Evolutionary conservation across 1,140 invertebrate species (phyloP).

Genomic region (Drosophila watanabei): DNA sequence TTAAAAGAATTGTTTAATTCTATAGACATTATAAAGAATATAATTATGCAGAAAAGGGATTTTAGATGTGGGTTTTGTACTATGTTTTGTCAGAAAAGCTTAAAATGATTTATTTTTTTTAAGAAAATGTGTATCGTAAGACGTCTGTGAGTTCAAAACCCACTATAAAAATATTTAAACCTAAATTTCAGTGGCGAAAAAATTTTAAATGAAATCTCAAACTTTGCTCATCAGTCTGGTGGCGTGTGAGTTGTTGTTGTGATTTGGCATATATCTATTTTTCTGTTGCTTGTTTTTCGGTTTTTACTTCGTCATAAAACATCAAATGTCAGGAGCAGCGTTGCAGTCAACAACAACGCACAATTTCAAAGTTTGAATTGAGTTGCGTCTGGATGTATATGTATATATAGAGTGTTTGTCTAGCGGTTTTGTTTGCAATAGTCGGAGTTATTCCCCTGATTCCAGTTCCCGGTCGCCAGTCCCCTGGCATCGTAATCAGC

Average conservation of each 20-base stretch:
- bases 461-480: slow-evolving; percentile 5
- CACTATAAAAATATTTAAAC: not conserved
- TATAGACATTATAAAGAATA: no score
- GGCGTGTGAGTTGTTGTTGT: slow-evolving; percentile 41
- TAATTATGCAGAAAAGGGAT: no score
- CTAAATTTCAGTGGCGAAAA: slow-evolving; percentile 13
- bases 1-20: no score
- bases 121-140: not conserved
- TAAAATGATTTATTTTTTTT: not conserved
- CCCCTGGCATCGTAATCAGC: slow-evolving; percentile 22
- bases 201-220: slow-evolving; percentile 72
- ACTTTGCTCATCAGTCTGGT: slow-evolving; percentile 64
- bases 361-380: slow-evolving; percentile 80
- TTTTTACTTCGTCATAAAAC: slow-evolving; percentile 75
- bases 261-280: slow-evolving; percentile 52
- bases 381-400: slow-evolving; percentile 57
- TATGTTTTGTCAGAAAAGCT: no score
- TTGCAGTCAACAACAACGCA: slow-evolving; percentile 54
- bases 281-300: slow-evolving; percentile 29
- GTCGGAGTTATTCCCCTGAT: slow-evolving; percentile 11
- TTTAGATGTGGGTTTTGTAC: not conserved
- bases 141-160: slow-evolving; percentile 1
- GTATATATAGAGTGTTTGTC: slow-evolving; percentile 15
- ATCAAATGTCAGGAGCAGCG: slow-evolving; percentile 67
- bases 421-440: slow-evolving; percentile 28